These are phyloP conservation scores for Solenodon paradoxus DNA, from an alignment of 2,113 vertebrate genomes.

Conservation along the genomic window DNA sequence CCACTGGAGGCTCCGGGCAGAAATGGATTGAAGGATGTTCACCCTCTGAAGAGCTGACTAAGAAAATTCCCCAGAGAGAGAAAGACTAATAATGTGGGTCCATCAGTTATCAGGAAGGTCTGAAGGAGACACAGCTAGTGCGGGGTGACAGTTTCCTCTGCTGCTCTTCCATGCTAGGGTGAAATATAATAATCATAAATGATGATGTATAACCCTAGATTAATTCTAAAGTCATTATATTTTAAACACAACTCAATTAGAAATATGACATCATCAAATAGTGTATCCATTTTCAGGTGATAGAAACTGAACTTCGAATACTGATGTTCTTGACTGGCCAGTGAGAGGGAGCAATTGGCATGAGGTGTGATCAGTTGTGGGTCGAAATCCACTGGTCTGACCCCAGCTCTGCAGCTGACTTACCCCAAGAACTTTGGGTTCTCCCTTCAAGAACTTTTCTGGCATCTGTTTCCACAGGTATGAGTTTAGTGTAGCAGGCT, in stretches of 20 bases:
- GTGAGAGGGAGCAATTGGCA: not conserved
- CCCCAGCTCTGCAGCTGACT: not conserved
- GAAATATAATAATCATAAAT: not conserved
- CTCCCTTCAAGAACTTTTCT: slow-evolving; percentile 59
- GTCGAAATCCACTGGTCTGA: not conserved
- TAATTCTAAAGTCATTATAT: not conserved
- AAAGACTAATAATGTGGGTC: no score
- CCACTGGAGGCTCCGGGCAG: not conserved
- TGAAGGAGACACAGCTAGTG: not conserved
- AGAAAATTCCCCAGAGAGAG: not conserved
- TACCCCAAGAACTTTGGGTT: slow-evolving; percentile 63
- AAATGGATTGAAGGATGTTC: not conserved
- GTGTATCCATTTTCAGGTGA: not conserved
- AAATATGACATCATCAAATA: not conserved
- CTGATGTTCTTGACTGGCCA: not conserved
- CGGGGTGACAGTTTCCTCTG: not conserved
- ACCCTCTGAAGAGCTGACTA: not conserved
- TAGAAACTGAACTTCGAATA: not conserved
- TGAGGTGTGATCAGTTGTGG: not conserved
- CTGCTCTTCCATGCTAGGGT: not conserved
- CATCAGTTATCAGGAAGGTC: not conserved
- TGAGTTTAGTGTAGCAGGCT: not conserved
- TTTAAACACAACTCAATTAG: not conserved
- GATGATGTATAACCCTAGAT: not conserved
- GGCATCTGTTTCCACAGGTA: not conserved